Base-by-base conservation (phyloP, 2,888 invertebrate species). In the Phalera bucephala region DNA sequence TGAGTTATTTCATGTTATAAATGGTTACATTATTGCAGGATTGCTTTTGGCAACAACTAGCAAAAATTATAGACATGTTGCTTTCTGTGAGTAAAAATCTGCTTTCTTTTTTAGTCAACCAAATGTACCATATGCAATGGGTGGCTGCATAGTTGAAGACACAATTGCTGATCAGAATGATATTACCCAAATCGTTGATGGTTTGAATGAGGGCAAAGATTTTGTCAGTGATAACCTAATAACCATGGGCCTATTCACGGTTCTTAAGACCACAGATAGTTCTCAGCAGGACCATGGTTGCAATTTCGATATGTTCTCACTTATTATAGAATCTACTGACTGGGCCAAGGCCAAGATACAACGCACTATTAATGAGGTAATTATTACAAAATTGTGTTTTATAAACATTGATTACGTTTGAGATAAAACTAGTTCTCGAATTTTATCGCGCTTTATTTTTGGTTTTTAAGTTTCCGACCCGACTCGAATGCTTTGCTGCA, bases 61-160 rank as follows among this genome's bases (percentile, higher is more conserved):
- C n/a, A n/a, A n/a, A n/a, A n/a, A n/a, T n/a, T n/a, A n/a, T n/a
- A n/a, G n/a, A n/a, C n/a, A n/a, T n/a, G n/a, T n/a, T n/a, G n/a
- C n/a, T n/a, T n/a, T n/a, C n/a, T n/a, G n/a, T n/a, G n/a, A n/a
- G n/a, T n/a, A n/a, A n/a, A n/a, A n/a, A n/a, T n/a, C n/a, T n/a
- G n/a, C n/a, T n/a, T n/a, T n/a, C n/a, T 27, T 12, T 84, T 85
- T 28, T 64, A 90, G 90, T 1, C 90, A 90, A 60, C 79, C 81
- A 15, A 68, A 82, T 37, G 58, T 69, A 11, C 87, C 90, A 1
- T 88, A 79, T 58, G 90, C 90, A 2, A 60, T 90, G 23, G 90
- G 85, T 10, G 90, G 90, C 5, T 90, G 90, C 53, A 74, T 86
- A 9, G 75, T 89, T 8, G 85, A 88, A 41, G 89, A 84, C 40